Conservation (phyloP, 2,888 invertebrate genomes). For the Eupithecia exiguata region DNA sequence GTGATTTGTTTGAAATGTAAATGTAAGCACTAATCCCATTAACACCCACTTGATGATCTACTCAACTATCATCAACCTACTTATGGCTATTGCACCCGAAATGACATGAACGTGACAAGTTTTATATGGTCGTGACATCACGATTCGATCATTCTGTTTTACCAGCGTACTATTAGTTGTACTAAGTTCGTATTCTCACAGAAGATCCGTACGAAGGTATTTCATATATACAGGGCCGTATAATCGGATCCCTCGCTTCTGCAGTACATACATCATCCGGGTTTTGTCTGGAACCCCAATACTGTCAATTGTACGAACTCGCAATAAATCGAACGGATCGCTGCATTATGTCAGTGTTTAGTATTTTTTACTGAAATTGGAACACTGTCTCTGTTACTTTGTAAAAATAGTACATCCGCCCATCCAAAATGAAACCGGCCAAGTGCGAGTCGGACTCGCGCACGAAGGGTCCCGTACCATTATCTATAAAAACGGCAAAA, state of each 20-base stretch:
- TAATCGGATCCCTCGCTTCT: not conserved
- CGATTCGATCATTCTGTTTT: constrained; percentile 16
- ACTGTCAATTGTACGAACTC: not conserved
- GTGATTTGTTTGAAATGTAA: not conserved
- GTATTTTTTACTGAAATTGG: not conserved
- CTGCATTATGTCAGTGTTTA: not conserved
- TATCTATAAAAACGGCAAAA: too few relatives aligned
- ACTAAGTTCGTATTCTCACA: not conserved
- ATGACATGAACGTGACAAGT: constrained; percentile 21
- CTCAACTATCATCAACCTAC: not conserved
- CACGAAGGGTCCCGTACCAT: too few relatives aligned
- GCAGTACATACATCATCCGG: not conserved
- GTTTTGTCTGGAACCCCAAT: not conserved
- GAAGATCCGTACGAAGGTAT: not conserved
- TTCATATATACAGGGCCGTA: not conserved
- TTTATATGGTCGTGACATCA: constrained; percentile 23
- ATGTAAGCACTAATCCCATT: not conserved
- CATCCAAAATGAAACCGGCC: too few relatives aligned
- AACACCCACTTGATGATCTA: not conserved
- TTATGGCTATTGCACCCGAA: constrained; percentile 6
- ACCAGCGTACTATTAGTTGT: not conserved
- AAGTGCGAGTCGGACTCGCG: too few relatives aligned
- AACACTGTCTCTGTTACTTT: not conserved
- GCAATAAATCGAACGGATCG: not conserved
- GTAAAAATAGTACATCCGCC: too few relatives aligned